Base-by-base conservation (phyloP, 2,797 vertebrate species). In the Apodemus agrarius region DNA sequence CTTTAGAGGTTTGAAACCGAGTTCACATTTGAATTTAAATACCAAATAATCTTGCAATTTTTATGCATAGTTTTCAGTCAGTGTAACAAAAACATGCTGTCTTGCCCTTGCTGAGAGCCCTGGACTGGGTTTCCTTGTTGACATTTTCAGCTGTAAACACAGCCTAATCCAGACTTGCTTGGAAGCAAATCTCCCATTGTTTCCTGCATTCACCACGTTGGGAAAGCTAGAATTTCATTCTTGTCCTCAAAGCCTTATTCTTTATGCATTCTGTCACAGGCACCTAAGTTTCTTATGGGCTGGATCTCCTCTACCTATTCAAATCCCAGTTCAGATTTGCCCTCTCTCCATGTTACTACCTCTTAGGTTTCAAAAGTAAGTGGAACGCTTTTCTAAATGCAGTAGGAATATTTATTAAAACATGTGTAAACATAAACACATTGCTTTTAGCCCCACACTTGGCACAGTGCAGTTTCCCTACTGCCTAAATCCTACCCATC, bases 51-150 rank as follows among this genome's bases (percentile, higher is more conserved):
- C 97, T 98, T 96, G 97, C 98, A 98, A 98, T 98, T 98, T 98
- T 98, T 98, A 98, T 98, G 98, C 98, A 99, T 98, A 98, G 98
- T 98, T 99, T 98, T 99, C 98, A 98, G 98, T 98, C 98, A 95
- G 90, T 98, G 98, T 99, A 98, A 99, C 98, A 19, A 98, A 99
- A 99, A 98, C 98, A 98, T 96, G 97, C 98, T 98, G 98, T 98
- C 0, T 49, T 92, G 96, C 97, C 98, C 98, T 97, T 97, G 98
- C 98, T 98, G 98, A 98, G 98, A 97, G 97, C 95, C 91, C 98
- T 97, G 97, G 97, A 95, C 97, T 98, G 94, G 69, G 94, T 98
- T 98, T 98, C 98, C 98, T 98, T 98, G 98, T 98, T 99, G 98
- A 98, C 98, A 98, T 97, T 98, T 98, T 97, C 98, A 98, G 98